phyloP scores from a whole-genome alignment of 2,888 invertebrate species.

The Amiota communis region DNA sequence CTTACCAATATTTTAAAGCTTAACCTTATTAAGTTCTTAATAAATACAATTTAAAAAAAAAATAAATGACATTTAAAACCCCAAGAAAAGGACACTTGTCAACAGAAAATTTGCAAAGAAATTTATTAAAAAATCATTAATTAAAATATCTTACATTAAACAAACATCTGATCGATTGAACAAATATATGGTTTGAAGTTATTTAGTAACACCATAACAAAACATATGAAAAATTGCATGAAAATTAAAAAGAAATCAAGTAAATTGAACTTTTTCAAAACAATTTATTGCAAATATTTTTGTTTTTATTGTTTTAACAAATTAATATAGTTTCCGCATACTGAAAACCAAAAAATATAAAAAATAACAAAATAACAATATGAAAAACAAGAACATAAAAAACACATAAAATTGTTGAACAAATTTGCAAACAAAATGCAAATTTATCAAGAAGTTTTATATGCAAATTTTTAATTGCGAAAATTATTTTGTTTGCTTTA shows the following conservation, averaged over 20 bases:
- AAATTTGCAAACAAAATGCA: conserved; percentile 50
- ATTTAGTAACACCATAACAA: too few relatives aligned
- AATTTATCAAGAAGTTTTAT: conserved; percentile 48
- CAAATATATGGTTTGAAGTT: too few relatives aligned
- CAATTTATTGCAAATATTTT: conserved; percentile 25
- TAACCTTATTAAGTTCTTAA: too few relatives aligned
- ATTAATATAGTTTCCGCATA: conserved; percentile 56
- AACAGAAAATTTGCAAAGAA: too few relatives aligned
- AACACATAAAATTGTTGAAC: conserved; percentile 21
- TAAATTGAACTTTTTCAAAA: conserved; percentile 33
- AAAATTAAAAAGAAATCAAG: neutral
- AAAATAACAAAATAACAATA: conserved; percentile 28
- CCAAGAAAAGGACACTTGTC: too few relatives aligned
- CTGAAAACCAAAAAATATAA: conserved; percentile 36
- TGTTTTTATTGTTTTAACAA: conserved; percentile 21
- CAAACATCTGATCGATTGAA: too few relatives aligned
- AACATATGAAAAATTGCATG: neutral
- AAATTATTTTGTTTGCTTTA: conserved; percentile 53
- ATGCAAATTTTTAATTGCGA: conserved; percentile 55
- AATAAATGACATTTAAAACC: too few relatives aligned
- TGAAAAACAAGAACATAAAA: conserved; percentile 25
- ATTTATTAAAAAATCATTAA: too few relatives aligned
- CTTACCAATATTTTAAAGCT: too few relatives aligned
- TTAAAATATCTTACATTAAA: too few relatives aligned
- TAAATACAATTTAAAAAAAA: too few relatives aligned